Evolutionary conservation across 2,113 vertebrate genomes (phyloP).

Genomic region (Austrofundulus limnaeus): DNA sequence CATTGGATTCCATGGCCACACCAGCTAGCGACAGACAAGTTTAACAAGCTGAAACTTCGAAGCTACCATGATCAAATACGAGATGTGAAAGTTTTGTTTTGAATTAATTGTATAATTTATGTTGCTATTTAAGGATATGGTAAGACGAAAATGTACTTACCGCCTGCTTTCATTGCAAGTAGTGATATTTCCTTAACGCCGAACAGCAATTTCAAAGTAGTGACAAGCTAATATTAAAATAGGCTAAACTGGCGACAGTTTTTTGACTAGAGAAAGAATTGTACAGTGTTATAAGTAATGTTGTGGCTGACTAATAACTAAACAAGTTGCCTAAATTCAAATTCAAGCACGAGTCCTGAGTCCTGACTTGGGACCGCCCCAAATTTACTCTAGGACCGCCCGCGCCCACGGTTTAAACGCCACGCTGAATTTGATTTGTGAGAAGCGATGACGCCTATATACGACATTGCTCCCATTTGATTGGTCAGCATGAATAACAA

Average conservation of each 20-base stretch:
- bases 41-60: neutral
- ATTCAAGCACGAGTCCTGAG: constrained; percentile 66
- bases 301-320: constrained; percentile 20
- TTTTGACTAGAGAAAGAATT: neutral
- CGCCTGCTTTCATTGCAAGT: constrained; percentile 82
- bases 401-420: constrained; percentile 80
- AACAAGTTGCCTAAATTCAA: constrained; percentile 58
- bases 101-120: too few species aligned
- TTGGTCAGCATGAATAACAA: constrained; percentile 40
- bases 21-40: constrained; percentile 18
- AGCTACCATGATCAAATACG: neutral
- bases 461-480: neutral
- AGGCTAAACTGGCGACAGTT: neutral
- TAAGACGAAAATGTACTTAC: constrained; percentile 66
- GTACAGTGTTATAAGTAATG: neutral
- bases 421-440: constrained; percentile 64
- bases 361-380: constrained; percentile 61
- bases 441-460: neutral
- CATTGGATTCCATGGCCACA: neutral
- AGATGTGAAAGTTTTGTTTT: neutral
- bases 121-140: neutral
- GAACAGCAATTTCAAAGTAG: constrained; percentile 29
- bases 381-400: constrained; percentile 67
- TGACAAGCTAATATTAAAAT: neutral
- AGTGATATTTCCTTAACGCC: constrained; percentile 24